Conservation (phyloP, 2,888 invertebrate species). For the Seira ritae region DNA sequence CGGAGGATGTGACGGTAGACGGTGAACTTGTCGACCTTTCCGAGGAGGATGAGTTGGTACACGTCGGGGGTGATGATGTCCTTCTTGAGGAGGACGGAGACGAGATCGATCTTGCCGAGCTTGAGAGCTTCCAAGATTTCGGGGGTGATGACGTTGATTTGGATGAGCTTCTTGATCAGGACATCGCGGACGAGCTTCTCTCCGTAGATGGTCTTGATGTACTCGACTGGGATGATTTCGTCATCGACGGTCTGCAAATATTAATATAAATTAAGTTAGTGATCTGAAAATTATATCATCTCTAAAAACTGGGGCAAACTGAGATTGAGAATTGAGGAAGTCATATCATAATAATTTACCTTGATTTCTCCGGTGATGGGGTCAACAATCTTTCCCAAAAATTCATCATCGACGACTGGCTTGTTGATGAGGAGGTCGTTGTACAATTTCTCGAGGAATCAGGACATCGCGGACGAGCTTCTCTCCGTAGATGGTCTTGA, state of each 20-base stretch:
- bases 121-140: not conserved
- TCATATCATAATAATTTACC: not conserved
- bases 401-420: constrained; percentile 34
- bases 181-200: constrained; percentile 5
- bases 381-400: constrained; percentile 51
- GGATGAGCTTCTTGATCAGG: constrained; percentile 18
- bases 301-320: too few species aligned
- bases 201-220: constrained; percentile 20
- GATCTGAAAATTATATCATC: not conserved
- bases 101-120: not conserved
- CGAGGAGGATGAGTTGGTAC: not conserved
- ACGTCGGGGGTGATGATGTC: constrained; percentile 15
- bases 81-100: constrained; percentile 26
- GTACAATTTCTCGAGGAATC: constrained; percentile 58
- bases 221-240: constrained; percentile 22
- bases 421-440: constrained; percentile 41
- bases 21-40: constrained; percentile 15
- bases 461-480: constrained; percentile 2
- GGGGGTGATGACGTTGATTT: not conserved
- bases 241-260: constrained; percentile 4
- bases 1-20: constrained; percentile 8
- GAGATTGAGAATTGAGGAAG: too few species aligned
- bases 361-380: constrained; percentile 53
- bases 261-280: not conserved
- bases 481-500: constrained; percentile 25